Conservation (phyloP, 2,113 vertebrate species). For the Micronycteris hirsuta region DNA sequence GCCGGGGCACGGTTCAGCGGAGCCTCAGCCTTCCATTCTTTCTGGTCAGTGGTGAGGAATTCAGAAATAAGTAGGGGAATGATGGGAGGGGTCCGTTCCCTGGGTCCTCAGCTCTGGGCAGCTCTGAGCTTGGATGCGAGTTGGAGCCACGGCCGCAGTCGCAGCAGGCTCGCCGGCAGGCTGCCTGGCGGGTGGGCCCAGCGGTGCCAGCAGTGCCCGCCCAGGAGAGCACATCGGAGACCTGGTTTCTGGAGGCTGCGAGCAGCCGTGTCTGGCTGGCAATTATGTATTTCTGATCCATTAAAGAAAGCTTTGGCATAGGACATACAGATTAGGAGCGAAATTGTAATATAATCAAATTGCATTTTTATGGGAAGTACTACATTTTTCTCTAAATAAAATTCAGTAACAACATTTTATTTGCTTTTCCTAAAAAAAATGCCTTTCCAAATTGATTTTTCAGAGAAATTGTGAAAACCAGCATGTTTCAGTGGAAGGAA, state of each 20-base stretch:
- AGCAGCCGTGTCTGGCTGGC: not conserved
- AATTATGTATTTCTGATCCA: constrained; percentile 58
- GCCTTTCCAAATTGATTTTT: constrained; percentile 67
- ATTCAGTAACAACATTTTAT: constrained; percentile 72
- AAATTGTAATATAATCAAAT: constrained; percentile 73
- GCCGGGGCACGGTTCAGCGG: not conserved
- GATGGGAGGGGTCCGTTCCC: not conserved
- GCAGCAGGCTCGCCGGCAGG: not conserved
- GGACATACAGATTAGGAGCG: constrained; percentile 68
- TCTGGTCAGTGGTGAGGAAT: not conserved
- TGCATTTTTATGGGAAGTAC: constrained; percentile 72
- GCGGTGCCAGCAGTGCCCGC: not conserved
- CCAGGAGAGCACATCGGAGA: not conserved
- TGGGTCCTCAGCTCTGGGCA: not conserved
- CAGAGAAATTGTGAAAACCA: constrained; percentile 34
- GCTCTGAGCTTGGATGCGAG: not conserved
- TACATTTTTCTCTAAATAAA: constrained; percentile 74
- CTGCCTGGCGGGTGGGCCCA: not conserved
- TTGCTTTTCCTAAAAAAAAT: constrained; percentile 42
- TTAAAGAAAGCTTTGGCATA: constrained; percentile 63
- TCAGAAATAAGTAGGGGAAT: not conserved
- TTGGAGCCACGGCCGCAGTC: not conserved
- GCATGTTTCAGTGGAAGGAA: not conserved
- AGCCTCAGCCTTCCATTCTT: not conserved
- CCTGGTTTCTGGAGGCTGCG: constrained; percentile 24